These are phyloP conservation scores for Clamator glandarius DNA, from an alignment of 2,797 vertebrate species.

Conservation along the genomic window DNA sequence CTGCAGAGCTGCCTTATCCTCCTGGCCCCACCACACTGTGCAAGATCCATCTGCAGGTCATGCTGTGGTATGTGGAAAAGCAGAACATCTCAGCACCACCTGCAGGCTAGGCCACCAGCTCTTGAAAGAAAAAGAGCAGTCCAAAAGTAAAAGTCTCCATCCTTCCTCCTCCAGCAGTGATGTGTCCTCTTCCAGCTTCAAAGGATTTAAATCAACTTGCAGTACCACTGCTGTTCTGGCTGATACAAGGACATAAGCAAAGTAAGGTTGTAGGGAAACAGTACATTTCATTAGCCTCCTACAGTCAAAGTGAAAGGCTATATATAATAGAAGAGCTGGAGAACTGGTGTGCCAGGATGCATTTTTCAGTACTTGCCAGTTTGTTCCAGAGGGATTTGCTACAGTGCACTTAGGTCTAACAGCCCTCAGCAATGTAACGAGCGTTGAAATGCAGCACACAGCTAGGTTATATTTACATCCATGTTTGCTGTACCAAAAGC, in stretches of 20 bases:
- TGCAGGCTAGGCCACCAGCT: neutral
- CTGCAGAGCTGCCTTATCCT: neutral
- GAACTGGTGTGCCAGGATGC: neutral
- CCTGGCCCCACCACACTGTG: rapidly evolving
- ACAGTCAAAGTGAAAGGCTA: neutral
- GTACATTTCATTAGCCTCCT: neutral
- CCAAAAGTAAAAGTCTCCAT: neutral
- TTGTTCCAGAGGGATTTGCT: neutral
- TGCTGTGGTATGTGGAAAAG: neutral
- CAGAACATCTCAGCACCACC: rapidly evolving
- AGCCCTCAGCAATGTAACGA: neutral
- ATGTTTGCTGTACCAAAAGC: neutral
- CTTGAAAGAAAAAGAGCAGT: neutral
- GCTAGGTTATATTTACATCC: neutral
- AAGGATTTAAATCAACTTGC: neutral
- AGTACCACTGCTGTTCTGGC: neutral
- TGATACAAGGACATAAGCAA: neutral
- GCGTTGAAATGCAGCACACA: neutral
- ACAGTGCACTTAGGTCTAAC: neutral
- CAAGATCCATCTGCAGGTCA: neutral
- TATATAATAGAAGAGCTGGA: neutral
- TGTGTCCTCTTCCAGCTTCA: neutral
- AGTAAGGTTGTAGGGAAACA: neutral
- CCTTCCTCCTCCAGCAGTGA: neutral
- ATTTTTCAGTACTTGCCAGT: neutral